Evolutionary conservation across 2,888 invertebrate species (phyloP).

Genomic region (Erpobdella octoculata): DNA sequence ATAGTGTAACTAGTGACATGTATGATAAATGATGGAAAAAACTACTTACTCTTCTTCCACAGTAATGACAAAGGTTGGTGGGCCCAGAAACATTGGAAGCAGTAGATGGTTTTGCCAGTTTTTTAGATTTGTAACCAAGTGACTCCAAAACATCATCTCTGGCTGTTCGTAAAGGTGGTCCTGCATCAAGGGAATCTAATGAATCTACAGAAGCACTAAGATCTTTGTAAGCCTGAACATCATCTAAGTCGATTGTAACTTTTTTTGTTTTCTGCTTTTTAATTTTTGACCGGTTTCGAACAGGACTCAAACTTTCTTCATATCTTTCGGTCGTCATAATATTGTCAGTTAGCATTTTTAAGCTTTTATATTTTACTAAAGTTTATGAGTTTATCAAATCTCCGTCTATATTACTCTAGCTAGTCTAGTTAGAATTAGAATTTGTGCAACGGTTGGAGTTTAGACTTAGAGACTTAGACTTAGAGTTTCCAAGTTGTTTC

Average conservation of each 20-base stretch:
- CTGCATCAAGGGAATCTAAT: neutral
- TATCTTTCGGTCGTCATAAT: conserved; percentile 17
- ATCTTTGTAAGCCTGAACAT: neutral
- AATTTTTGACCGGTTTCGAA: neutral
- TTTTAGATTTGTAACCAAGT: conserved; percentile 29
- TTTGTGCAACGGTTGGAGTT: too few relatives aligned
- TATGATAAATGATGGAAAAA: too few relatives aligned
- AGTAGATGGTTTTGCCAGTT: neutral
- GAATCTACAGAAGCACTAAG: conserved; percentile 14
- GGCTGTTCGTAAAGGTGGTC: neutral
- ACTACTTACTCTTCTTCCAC: conserved; percentile 24
- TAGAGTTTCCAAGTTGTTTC: too few relatives aligned
- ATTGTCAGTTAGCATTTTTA: neutral
- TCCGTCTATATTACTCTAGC: too few relatives aligned
- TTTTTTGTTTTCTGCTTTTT: conserved; percentile 12
- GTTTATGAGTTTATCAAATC: too few relatives aligned
- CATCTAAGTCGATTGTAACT: conserved; percentile 4
- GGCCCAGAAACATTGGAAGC: neutral
- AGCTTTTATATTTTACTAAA: too few relatives aligned
- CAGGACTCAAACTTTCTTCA: conserved; percentile 13
- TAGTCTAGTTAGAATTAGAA: too few relatives aligned
- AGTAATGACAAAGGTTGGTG: conserved; percentile 27
- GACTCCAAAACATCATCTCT: conserved; percentile 31
- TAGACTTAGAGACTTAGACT: too few relatives aligned
- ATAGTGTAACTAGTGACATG: too few relatives aligned